phyloP scores from a whole-genome alignment of 92 coral and sea anemone species.

The Porites lobata region DNA sequence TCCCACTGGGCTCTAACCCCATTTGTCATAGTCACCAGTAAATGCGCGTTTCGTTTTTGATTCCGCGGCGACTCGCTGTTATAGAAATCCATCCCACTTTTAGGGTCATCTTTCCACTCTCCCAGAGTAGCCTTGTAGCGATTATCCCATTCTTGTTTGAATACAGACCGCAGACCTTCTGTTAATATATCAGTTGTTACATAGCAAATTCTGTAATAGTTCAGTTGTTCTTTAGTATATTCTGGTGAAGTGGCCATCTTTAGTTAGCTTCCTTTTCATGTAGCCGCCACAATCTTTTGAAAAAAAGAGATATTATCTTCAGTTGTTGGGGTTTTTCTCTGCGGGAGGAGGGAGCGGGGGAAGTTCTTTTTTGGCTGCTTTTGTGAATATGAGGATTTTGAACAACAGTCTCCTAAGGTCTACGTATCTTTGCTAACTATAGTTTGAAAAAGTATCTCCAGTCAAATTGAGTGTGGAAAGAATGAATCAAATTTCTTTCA shows the following conservation, averaged over 20 bases:
- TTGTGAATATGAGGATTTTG: too few species aligned
- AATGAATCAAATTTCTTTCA: too few species aligned
- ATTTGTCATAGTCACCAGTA: conserved; percentile 25
- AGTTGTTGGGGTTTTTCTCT: too few species aligned
- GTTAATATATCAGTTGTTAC: conserved; percentile 39
- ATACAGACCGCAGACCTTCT: conserved; percentile 57
- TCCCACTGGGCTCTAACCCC: conserved; percentile 70
- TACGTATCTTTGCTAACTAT: too few species aligned
- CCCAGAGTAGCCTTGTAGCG: conserved; percentile 58
- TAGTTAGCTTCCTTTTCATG: background rate
- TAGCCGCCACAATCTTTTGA: background rate
- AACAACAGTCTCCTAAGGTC: too few species aligned
- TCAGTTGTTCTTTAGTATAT: conserved; percentile 40
- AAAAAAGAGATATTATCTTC: too few species aligned
- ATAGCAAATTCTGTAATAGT: conserved; percentile 49
- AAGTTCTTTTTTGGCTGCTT: too few species aligned
- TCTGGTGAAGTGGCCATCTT: background rate
- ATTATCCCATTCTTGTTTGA: conserved; percentile 72
- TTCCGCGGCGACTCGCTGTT: background rate
- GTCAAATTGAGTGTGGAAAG: too few species aligned
- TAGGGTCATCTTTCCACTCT: conserved; percentile 54
- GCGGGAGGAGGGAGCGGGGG: too few species aligned
- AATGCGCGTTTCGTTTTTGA: conserved; percentile 6
- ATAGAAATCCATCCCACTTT: conserved; percentile 51
- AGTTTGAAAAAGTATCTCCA: too few species aligned